Base-by-base conservation (phyloP, 2,888 invertebrate species). In the Volucella bombylans region DNA sequence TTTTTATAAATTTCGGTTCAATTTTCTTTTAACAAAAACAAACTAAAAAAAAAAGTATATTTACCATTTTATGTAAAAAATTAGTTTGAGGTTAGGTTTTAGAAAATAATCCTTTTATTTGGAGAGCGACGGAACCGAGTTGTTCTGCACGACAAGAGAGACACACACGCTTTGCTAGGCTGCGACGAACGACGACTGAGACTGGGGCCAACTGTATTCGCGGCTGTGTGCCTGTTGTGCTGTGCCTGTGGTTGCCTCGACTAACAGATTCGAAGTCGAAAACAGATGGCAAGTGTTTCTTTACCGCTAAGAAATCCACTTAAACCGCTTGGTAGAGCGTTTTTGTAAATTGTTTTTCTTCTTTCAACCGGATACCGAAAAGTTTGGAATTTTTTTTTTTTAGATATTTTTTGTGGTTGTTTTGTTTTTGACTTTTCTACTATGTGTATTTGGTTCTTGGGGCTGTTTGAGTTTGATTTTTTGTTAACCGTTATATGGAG, bases 11-110 rank as follows among this genome's bases (percentile, higher is more conserved):
- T 14, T 47, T 38, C 31, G 14, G 31, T 31, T 31, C 31, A 31
- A 31, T 31, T 31, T 31, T 6, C 31, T 31, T 23, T 23, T 31
- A 31, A 31, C 6, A 6, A 31, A 23, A 23, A 23, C 2, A 23
- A 23, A 23, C 1, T 0, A 31, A 6, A 31, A 31, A 31, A 31
- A 31, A 0, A 31, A 6, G 15, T 49, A 82, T 82, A 83, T 83
- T 83, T 83, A 83, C 83, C 83, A 83, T 83, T 83, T 83, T 83
- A 83, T 79, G 64, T 83, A 83, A 41, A 67, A 65, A 79, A 83
- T 80, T 74, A 43, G 67, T 82, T 77, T 74, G 38, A 41, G 67
- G 52, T 23, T n/a, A 15, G 39, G 69, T 15, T 65, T 65, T 83
- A 74, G 55, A 74, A 80, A 57, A 47, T 83, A 80, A 80, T 80